Percentiles rank a stretch among this genome's conserved stretches.
phyloP scores from a whole-genome alignment of 2,797 vertebrate genomes.

The Cyclura pinguis region DNA sequence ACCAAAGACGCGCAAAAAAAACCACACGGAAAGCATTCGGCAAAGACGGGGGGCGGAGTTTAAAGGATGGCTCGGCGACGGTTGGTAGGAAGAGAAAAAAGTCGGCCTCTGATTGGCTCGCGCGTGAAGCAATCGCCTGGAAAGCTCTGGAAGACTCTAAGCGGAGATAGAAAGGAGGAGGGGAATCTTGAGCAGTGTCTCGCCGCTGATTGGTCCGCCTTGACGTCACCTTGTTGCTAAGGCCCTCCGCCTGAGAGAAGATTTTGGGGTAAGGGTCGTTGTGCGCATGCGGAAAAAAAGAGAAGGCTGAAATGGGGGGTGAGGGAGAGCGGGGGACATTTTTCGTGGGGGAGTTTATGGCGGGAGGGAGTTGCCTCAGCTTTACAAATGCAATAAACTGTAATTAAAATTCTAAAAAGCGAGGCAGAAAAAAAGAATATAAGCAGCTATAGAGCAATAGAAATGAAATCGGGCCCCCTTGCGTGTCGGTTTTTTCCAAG shows the following conservation, averaged over 20 bases:
- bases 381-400: neutral
- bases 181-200: neutral
- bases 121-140: neutral
- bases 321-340: fast-evolving
- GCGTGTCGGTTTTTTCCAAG: neutral
- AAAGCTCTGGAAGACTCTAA: slow-evolving; percentile 67
- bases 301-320: fast-evolving
- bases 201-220: slow-evolving; percentile 74
- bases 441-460: neutral
- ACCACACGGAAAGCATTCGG: fast-evolving
- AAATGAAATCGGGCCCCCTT: neutral
- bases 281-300: neutral
- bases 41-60: neutral
- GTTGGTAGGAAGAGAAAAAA: slow-evolving; percentile 23
- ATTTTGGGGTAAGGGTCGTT: neutral
- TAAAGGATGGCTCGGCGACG: fast-evolving
- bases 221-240: slow-evolving; percentile 80
- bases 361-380: neutral
- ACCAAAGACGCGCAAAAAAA: fast-evolving
- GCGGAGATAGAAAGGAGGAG: neutral
- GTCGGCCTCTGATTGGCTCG: slow-evolving; percentile 26
- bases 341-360: neutral
- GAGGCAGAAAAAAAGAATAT: no score
- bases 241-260: slow-evolving; percentile 30
- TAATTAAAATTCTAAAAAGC: neutral